A percentile compares a stretch with the other conserved stretches of the same genome.
Evolutionary conservation across 1,140 invertebrate species (phyloP).

Genomic region (Scaptomyza graminum): DNA sequence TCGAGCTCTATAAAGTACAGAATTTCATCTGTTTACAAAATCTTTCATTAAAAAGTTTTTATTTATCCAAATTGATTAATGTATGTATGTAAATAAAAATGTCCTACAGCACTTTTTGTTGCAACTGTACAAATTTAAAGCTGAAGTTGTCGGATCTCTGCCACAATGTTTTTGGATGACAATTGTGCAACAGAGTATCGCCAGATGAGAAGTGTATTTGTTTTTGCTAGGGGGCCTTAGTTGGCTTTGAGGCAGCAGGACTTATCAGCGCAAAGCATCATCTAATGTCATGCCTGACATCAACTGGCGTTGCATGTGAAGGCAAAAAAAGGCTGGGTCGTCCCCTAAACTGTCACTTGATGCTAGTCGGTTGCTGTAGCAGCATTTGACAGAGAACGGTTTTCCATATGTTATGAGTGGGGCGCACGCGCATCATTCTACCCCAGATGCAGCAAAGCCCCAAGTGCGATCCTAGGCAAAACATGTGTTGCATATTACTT

Average conservation of each 20-base stretch:
- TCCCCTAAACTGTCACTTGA: constrained; percentile 38
- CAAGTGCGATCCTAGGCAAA: constrained; percentile 3
- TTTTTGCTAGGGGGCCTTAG: neutral
- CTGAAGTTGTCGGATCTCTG: constrained; percentile 6
- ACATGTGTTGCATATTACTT: constrained; percentile 63
- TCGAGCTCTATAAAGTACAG: too few relatives aligned
- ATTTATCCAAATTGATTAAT: too few relatives aligned
- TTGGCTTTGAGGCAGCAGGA: constrained; percentile 13
- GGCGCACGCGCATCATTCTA: constrained; percentile 39
- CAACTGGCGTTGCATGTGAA: constrained; percentile 2
- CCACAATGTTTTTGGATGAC: constrained; percentile 34
- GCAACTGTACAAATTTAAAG: constrained; percentile 35
- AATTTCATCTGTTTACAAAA: too few relatives aligned
- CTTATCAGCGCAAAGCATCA: constrained; percentile 41
- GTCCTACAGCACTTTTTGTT: constrained; percentile 1
- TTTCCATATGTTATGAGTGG: constrained; percentile 33
- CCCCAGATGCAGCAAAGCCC: neutral
- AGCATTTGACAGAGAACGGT: constrained; percentile 31
- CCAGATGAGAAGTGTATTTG: too few relatives aligned
- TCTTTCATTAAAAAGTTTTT: too few relatives aligned
- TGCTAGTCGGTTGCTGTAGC: constrained; percentile 21
- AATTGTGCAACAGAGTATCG: constrained; percentile 29
- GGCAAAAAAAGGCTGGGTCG: neutral
- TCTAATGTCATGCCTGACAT: constrained; percentile 54
- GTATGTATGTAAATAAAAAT: too few relatives aligned